Evolutionary conservation across 2,888 invertebrate species (phyloP).

Genomic region (Diarsia dahlii): DNA sequence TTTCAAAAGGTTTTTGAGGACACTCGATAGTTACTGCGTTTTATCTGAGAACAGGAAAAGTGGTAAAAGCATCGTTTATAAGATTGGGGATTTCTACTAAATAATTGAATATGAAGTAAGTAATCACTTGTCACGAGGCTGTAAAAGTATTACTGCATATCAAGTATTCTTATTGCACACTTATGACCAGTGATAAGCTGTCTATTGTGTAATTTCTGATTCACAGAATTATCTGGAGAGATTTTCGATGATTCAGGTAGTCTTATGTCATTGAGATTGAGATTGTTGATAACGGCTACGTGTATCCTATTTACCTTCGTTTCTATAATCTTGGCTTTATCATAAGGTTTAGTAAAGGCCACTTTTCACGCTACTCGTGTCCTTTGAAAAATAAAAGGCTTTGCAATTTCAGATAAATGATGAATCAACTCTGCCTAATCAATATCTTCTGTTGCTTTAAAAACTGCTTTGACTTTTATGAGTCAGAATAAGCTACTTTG

Average conservation of each 20-base stretch:
- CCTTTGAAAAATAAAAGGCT: neutral
- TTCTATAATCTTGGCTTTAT: neutral
- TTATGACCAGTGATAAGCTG: slow-evolving; percentile 15
- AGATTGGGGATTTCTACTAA: slow-evolving; percentile 16
- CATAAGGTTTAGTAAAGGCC: neutral
- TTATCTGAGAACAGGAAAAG: slow-evolving; percentile 13
- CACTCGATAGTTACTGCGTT: slow-evolving; percentile 14
- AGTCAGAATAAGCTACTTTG: slow-evolving; percentile 12
- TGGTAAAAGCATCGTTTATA: slow-evolving; percentile 13
- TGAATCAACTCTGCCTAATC: neutral
- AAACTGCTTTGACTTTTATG: slow-evolving; percentile 1
- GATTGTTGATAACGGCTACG: slow-evolving; percentile 28
- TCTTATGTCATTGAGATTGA: neutral
- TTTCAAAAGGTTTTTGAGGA: slow-evolving; percentile 38
- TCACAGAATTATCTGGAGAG: slow-evolving; percentile 28
- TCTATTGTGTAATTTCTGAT: slow-evolving; percentile 45
- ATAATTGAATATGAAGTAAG: slow-evolving; percentile 16
- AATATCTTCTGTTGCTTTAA: neutral
- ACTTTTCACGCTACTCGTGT: neutral
- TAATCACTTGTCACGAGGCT: slow-evolving; percentile 16
- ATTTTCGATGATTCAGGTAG: slow-evolving; percentile 32
- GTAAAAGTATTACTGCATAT: slow-evolving; percentile 43
- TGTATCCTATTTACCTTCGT: neutral
- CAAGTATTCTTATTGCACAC: slow-evolving; percentile 30
- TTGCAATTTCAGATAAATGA: neutral